Evolutionary conservation across 2,888 invertebrate species (phyloP).

Genomic region (Allophyes oxyacanthae): DNA sequence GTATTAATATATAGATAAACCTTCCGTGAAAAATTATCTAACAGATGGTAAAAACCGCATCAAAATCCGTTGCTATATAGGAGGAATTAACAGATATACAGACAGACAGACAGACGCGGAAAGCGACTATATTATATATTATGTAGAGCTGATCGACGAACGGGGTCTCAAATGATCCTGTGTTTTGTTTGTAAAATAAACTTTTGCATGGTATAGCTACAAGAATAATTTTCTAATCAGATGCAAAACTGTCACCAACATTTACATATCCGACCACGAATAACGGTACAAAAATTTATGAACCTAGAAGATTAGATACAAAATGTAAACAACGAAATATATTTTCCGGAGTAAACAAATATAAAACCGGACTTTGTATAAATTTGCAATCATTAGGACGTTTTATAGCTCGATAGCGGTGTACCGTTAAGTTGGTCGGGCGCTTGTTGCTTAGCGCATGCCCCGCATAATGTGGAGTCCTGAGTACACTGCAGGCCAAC

Average conservation of each 20-base stretch:
- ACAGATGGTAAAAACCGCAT: too few relatives aligned
- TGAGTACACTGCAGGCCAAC: constrained; percentile 49
- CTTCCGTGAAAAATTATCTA: too few relatives aligned
- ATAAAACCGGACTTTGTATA: constrained; percentile 48
- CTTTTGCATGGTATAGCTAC: not conserved
- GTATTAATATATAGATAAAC: too few relatives aligned
- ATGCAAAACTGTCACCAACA: constrained; percentile 14
- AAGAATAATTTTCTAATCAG: not conserved
- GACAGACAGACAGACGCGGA: too few relatives aligned
- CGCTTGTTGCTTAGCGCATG: constrained; percentile 47
- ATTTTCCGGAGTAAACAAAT: constrained; percentile 43
- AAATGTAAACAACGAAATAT: constrained; percentile 46
- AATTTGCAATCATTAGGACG: constrained; percentile 54
- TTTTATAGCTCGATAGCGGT: constrained; percentile 34
- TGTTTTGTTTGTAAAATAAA: too few relatives aligned
- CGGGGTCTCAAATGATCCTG: too few relatives aligned
- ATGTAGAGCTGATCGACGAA: too few relatives aligned
- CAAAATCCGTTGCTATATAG: too few relatives aligned
- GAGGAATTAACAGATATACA: too few relatives aligned
- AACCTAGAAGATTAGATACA: constrained; percentile 16
- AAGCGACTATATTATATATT: too few relatives aligned
- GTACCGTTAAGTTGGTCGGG: constrained; percentile 51
- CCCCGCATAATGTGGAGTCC: constrained; percentile 47
- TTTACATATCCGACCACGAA: constrained; percentile 41
- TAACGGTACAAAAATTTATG: constrained; percentile 35